Evolutionary conservation across 2,888 invertebrate species (phyloP).

Genomic region (Platypus cylindrus): DNA sequence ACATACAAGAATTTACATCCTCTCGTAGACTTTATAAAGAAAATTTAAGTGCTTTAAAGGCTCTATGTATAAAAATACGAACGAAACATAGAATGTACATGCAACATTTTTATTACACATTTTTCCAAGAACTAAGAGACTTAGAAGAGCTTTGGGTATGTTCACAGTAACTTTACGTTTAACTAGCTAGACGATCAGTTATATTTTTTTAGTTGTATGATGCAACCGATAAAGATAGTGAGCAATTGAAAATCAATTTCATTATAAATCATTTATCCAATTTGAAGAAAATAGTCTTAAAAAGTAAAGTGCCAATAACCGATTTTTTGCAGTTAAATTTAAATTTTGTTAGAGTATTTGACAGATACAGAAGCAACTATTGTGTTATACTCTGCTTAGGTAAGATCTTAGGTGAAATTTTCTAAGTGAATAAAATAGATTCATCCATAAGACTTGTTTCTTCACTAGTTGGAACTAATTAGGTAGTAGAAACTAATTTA

Average conservation of each 20-base stretch:
- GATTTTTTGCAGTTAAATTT: constrained; percentile 16
- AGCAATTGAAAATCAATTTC: constrained; percentile 14
- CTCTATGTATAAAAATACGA: constrained; percentile 14
- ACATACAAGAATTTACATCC: constrained; percentile 11
- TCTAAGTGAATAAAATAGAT: neutral
- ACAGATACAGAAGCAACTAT: constrained; percentile 9
- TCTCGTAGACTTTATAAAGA: constrained; percentile 10
- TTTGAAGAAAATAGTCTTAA: constrained; percentile 18
- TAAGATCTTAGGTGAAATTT: constrained; percentile 7
- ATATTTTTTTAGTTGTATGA: constrained; percentile 14
- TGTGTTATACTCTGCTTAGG: constrained; percentile 13
- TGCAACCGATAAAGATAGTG: constrained; percentile 11
- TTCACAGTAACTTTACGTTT: neutral
- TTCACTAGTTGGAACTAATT: no score
- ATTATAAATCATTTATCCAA: constrained; percentile 15
- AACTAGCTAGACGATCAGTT: no score
- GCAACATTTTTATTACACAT: constrained; percentile 12
- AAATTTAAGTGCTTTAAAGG: constrained; percentile 9
- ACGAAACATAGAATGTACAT: constrained; percentile 12
- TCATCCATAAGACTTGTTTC: no score
- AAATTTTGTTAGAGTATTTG: constrained; percentile 17
- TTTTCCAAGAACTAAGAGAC: constrained; percentile 13
- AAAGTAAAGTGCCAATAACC: constrained; percentile 16
- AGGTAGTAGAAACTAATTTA: no score
- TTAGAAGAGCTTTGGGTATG: constrained; percentile 16